These are phyloP conservation scores for Aurelia sp. DNA, from an alignment of 30 jellyfish, hydroid and myxozoan species.

Conservation along the genomic window DNA sequence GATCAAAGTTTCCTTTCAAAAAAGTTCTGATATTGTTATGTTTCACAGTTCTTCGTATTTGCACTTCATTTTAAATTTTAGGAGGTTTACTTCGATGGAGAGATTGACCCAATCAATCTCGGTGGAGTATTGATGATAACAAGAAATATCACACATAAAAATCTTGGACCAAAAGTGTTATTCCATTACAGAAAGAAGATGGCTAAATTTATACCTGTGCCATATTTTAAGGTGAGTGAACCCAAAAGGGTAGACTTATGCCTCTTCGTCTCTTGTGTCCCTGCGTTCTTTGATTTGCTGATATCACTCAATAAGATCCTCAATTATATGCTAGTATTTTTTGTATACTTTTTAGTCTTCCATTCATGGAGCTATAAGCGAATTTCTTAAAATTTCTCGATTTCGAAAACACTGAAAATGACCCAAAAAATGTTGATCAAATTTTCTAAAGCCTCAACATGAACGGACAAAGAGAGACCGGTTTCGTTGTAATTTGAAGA, in stretches of 20 bases:
- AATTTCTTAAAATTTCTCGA: too few species aligned
- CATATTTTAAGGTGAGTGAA: slow-evolving; percentile 80
- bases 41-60: background rate
- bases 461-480: too few species aligned
- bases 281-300: too few species aligned
- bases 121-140: slow-evolving; percentile 87
- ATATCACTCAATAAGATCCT: too few species aligned
- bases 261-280: background rate
- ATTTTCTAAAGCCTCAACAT: too few species aligned
- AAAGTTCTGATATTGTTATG: background rate
- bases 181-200: slow-evolving; percentile 79
- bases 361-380: too few species aligned
- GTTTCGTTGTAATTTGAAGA: too few species aligned
- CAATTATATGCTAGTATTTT: too few species aligned
- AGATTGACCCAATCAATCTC: slow-evolving; percentile 87
- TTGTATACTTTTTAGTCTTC: too few species aligned
- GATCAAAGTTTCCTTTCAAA: too few species aligned
- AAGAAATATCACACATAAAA: slow-evolving; percentile 75
- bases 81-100: slow-evolving; percentile 91
- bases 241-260: background rate
- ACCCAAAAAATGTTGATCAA: too few species aligned
- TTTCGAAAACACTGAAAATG: too few species aligned
- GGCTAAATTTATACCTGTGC: slow-evolving; percentile 64
- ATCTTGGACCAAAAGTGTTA: slow-evolving; percentile 82
- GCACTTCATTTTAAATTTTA: slow-evolving; percentile 6